Evolutionary conservation across 1,140 invertebrate species (phyloP), one percentile per base, ranked within the genome.

Genomic region (Bombus ignitus): DNA sequence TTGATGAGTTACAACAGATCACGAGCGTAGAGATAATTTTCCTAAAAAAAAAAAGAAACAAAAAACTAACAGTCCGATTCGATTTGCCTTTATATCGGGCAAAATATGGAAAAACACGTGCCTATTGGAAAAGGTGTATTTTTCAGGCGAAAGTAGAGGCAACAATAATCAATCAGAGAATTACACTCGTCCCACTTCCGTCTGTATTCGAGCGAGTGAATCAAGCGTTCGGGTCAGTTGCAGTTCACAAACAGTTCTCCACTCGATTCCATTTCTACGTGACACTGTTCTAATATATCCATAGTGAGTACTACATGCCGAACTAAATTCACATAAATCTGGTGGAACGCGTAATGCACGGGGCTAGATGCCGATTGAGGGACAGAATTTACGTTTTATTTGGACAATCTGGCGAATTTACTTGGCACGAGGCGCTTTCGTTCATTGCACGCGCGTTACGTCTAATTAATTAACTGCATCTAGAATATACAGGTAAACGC

Each of bases 271-370:
- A 83, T 78, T 44, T 83, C 74, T 78, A 85, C 75, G 75, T 62
- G 83, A 72, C 76, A 73, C 53, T 68, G 32, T 66, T 76, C 70
- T 83, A 86, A 84, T 89, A 87, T 89, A 86, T 88, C 87, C 77
- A 82, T 86, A 57, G 83, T 62, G 77, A 78, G 80, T 53, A 81
- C 87, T 83, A 74, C 57, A 86, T 75, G 83, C 83, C 85, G 87
- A 72, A 66, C 70, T 74, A 82, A 83, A 88, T 90, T 90, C 87
- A 66, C 89, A 83, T 90, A 90, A 90, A 90, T 90, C 89, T 77
- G 79, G 44, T 73, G 83, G 75, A 78, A 90, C 84, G 59, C 81
- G 71, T 90, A 90, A 88, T 90, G 85, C 66, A 59, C 72, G 72
- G 53, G 39, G 42, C 47, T 82, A 57, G 80, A 81, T 76, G 73